Evolutionary conservation across 2,888 invertebrate species (phyloP).

Genomic region (Xanthorhoe designata): DNA sequence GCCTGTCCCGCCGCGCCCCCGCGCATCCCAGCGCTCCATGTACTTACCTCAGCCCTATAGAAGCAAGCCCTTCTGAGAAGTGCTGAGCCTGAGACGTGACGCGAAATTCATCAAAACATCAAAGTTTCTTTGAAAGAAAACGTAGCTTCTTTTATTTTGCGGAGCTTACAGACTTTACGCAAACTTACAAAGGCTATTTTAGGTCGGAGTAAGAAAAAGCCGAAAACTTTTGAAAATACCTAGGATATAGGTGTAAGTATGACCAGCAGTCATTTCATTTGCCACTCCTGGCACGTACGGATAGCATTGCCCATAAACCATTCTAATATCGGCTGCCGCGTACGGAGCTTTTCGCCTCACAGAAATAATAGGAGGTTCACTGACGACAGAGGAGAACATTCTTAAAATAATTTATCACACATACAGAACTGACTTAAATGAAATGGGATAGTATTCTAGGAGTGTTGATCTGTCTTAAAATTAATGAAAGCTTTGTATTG

Average conservation of each 20-base stretch:
- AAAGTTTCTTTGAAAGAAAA: conserved; percentile 49
- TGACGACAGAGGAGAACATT: conserved; percentile 49
- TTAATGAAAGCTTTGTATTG: neutral
- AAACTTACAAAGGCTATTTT: conserved; percentile 9
- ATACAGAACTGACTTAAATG: conserved; percentile 20
- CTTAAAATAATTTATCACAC: conserved; percentile 31
- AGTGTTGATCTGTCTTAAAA: conserved; percentile 1
- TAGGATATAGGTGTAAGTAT: conserved; percentile 9
- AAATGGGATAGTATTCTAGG: conserved; percentile 23
- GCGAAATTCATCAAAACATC: conserved; percentile 67
- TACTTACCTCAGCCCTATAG: conserved; percentile 65
- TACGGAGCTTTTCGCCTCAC: conserved; percentile 56
- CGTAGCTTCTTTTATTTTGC: conserved; percentile 27
- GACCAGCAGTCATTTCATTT: conserved; percentile 54
- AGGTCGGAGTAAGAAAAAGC: conserved; percentile 13
- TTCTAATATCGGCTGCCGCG: conserved; percentile 68
- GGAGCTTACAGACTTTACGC: conserved; percentile 4
- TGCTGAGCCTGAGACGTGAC: conserved; percentile 60
- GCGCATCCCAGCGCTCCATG: conserved; percentile 57
- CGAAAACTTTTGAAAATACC: conserved; percentile 2
- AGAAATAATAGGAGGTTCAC: conserved; percentile 56
- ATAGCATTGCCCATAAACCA: conserved; percentile 71
- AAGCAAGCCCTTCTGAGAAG: conserved; percentile 59
- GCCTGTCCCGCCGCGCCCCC: conserved; percentile 73
- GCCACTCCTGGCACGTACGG: conserved; percentile 63